Base-by-base conservation (phyloP, 2,113 vertebrate species). In the Caloenas nicobarica region DNA sequence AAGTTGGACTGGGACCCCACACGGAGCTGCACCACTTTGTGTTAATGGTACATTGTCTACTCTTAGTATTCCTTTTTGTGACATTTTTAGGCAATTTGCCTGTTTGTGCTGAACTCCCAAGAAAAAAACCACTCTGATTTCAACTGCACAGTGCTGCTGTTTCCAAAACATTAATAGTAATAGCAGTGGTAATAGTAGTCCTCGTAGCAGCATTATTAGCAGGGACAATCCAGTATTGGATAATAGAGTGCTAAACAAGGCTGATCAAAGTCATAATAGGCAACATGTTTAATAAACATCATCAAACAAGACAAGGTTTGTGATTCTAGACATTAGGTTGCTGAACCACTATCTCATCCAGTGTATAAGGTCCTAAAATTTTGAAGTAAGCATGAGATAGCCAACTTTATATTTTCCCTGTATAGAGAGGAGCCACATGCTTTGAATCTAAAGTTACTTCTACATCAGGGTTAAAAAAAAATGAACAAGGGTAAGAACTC, bases 11-110 rank as follows among this genome's bases (percentile, higher is more conserved):
- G 44, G 44, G 17, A 46, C 44, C 44, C 44, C 44, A 46, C 44
- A 46, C 44, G 9, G 44, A 46, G 3, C 36, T 89, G n/a, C 18
- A 61, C 19, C 19, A 44, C 3, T 58, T 56, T 29, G 7, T 58
- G 36, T n/a, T 76, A 50, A 58, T 29, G 10, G 33, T 71, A 36
- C 1, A 1, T n/a, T 5, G 2, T 54, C 31, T 60, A 38, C 12
- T 40, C 7, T 61, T 33, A 31, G 2, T 53, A 80, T 76, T 72
- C 14, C 56, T 28, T 46, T 65, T 5, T 53, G 24, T 36, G 34
- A 31, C 7, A 3, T 24, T 58, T 64, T 19, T 0, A 11, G 9
- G 38, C 4, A 23, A 77, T 65, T n/a, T 72, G 25, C 2, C 1
- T 21, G 23, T 58, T 74, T 81, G 36, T 81, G 42, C 13, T 85